Evolutionary conservation across 2,888 invertebrate genomes (phyloP).

Genomic region (Coenonympha glycerion): DNA sequence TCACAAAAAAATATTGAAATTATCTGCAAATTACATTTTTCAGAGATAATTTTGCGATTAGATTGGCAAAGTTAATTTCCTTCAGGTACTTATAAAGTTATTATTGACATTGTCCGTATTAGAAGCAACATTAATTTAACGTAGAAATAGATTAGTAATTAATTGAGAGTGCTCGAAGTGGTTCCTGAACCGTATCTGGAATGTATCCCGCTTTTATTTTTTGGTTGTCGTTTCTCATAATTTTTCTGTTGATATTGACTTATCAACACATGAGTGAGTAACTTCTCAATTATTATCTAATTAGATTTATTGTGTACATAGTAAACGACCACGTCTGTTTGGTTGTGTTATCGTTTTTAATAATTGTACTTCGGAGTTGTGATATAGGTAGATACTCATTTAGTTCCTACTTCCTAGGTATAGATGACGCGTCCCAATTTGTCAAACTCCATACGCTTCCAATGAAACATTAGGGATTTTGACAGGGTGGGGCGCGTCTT

Average conservation of each 20-base stretch:
- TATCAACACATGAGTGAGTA: slow-evolving; percentile 36
- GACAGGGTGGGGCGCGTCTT: too few species aligned
- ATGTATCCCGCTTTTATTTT: slow-evolving; percentile 35
- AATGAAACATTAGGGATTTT: too few species aligned
- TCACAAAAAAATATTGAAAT: slow-evolving; percentile 15
- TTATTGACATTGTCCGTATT: background rate
- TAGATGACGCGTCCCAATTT: too few species aligned
- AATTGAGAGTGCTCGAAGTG: background rate
- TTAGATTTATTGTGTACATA: background rate
- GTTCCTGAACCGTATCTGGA: background rate
- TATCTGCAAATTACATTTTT: slow-evolving; percentile 22
- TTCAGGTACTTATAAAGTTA: background rate
- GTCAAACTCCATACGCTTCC: too few species aligned
- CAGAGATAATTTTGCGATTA: slow-evolving; percentile 16
- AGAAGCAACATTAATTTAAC: background rate
- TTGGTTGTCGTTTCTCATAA: slow-evolving; percentile 35
- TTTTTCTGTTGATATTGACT: slow-evolving; percentile 31
- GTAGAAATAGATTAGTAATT: background rate
- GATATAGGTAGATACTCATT: too few species aligned
- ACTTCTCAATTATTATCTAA: background rate
- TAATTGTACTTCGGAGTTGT: too few species aligned
- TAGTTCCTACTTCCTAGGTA: too few species aligned
- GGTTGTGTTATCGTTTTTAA: too few species aligned
- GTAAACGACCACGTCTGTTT: background rate
- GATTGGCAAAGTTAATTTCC: slow-evolving; percentile 6